Base-by-base conservation (phyloP, 2,888 invertebrate species). In the Nudaria mundana region DNA sequence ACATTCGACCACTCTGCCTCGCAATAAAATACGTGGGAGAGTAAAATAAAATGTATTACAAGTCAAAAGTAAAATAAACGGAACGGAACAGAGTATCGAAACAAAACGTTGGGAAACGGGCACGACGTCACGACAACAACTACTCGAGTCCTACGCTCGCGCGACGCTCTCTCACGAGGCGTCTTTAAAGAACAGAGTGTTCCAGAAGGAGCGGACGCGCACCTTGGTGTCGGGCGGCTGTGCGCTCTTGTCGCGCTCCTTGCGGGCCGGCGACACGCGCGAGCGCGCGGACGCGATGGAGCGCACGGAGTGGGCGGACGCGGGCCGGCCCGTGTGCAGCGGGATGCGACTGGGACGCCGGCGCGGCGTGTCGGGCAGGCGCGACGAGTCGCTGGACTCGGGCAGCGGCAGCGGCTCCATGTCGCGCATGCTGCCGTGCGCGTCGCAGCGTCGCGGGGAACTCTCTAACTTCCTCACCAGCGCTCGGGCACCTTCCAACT, bases 401-500 rank as follows among this genome's bases (percentile, higher is more conserved):
- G 78, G 90, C 65, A 81, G 63, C 52, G 69, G 80, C 66, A 81
- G 69, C 56, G 78, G 87, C 71, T 86, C 80, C 79, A 86, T 77
- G 60, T 81, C 42, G 40, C 53, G 41, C 42, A 36, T 55, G 37
- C 43, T 52, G 47, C 78, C 70, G 49, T 30, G 39, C 29, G 45
- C 49, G 40, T 39, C 10, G 18, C 32, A 81, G 76, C 8, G 2
- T 8, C 37, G 35, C 48, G 49, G 46, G 53, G 39, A 32, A 37
- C 34, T 76, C 67, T 95, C 95, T 48, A 95, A 80, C 51, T 94
- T 91, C n/a, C 39, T 42, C 48, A 36, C 39, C 30, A 52, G 36
- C 39, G 42, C 50, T 11, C 34, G 34, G n/a, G 95, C 94, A n/a
- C 95, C 95, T 76, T 95, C 95, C 62, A 95, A 67, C 73, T 96